Base-by-base conservation (phyloP, 2,888 invertebrate species). In the Drosophila merina region DNA sequence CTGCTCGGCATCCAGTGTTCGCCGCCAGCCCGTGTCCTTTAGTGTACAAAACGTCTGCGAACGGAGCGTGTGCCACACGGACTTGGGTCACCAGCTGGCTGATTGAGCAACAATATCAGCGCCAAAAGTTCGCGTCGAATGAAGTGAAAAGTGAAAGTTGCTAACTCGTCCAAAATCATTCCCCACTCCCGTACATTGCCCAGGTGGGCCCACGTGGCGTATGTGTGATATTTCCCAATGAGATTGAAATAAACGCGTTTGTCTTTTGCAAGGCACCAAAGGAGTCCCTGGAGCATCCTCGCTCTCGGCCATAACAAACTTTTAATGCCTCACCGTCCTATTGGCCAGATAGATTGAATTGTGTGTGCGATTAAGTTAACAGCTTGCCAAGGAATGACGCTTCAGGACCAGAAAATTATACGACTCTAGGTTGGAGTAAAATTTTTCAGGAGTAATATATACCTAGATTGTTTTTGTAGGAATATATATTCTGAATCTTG, bases 11-110 rank as follows among this genome's bases (percentile, higher is more conserved):
- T 78, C 84, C 74, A 66, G 62, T 57, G 40, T 44, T 44, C 25
- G 36, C 44, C 33, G 57, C 45, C 49, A n/a, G 36, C n/a, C 36
- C 36, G 58, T 57, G 44, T 51, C 57, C 62, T 58, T 88, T 76
- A 84, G 88, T 84, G 76, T 79, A 83, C 80, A 74, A 88, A 76
- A 62, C 72, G 80, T 66, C 71, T 72, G 64, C 76, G 52, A 76
- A 30, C 71, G 57, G 63, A 58, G 84, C 73, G 70, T 80, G 70
- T 69, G 64, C 63, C 71, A 58, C 50, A 64, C 74, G 66, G 59
- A 54, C 8, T 4, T 57, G 44, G 48, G 55, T 38, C 58, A 57
- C 31, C 54, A 40, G 38, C 45, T 42, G 10, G 31, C 42, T 31
- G 7, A 28, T 38, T 20, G 52, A 55, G 47, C 57, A 57, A 26